Base-by-base conservation (phyloP, 2,888 invertebrate genomes). In the Leptinotarsa rubiginosa region DNA sequence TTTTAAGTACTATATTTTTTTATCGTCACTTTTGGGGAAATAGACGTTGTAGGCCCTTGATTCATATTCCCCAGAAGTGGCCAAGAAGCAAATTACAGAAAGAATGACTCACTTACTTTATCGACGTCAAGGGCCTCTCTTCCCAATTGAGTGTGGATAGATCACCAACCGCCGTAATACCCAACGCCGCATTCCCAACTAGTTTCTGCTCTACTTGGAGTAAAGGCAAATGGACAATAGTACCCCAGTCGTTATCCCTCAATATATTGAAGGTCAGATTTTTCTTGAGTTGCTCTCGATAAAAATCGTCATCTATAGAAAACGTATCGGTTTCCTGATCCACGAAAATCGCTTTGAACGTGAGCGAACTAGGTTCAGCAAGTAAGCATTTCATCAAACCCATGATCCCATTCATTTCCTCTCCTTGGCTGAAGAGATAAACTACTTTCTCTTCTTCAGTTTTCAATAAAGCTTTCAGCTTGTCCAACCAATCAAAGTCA, bases 141-240 rank as follows among this genome's bases (percentile, higher is more conserved):
- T 96, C 87, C 96, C 96, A 96, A 4, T 88, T 90, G 65, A 98
- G 85, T 0, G 95, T 93, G 0, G 95, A 93, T 69, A 98, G 88
- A 86, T 98, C 97, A 70, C 97, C 97, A 4, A 75, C 20, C 7
- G 78, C 76, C 52, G 59, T 49, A 47, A 79, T 69, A 10, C 65
- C 50, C 5, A 73, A 69, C 10, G 77, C 47, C 93, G 91, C 12
- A 93, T 93, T 50, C 91, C 81, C 54, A 13, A 77, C 77, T 13
- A 78, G 68, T 31, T 66, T 75, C 3, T 72, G 72, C 10, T 75
- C 65, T 18, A 79, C 49, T 0, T 67, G 65, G 16, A 75, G 62
- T 12, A 81, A 31, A 1, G 80, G 79, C 4, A 81, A 47, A 68
- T 79, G 77, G 7, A 81, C 80, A n/a, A 78, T 81, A 18, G 80